Evolutionary conservation across 2,797 vertebrate genomes (phyloP).

Genomic region (Oreortyx pictus): DNA sequence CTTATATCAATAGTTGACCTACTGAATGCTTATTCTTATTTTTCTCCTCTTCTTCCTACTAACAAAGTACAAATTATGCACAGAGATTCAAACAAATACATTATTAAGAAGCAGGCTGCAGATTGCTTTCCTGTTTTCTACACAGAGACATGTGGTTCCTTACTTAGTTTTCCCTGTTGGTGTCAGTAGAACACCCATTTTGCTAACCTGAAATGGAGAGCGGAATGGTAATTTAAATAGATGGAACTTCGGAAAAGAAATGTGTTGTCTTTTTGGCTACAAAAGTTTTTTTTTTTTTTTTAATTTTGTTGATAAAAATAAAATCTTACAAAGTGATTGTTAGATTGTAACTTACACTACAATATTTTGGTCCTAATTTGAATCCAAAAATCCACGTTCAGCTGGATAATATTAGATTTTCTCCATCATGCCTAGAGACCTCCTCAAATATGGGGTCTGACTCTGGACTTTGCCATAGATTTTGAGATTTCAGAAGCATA

Average conservation of each 20-base stretch:
- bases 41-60: not conserved
- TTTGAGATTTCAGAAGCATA: not conserved
- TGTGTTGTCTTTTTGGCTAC: not conserved
- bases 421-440: not conserved
- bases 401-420: not conserved
- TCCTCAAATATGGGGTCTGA: not conserved
- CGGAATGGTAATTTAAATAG: not conserved
- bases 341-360: not conserved
- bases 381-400: not conserved
- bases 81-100: not conserved
- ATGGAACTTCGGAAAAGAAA: not conserved
- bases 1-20: conserved; percentile 61
- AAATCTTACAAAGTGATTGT: not conserved
- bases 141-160: accelerated
- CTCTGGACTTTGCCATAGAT: not conserved
- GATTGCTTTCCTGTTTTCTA: not conserved
- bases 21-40: conserved; percentile 25
- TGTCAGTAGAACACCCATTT: conserved; percentile 44
- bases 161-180: conserved; percentile 25
- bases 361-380: not conserved
- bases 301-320: not conserved
- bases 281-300: not conserved
- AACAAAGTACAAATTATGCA: not conserved
- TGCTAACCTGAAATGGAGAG: not conserved
- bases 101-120: not conserved